Percentiles rank a stretch among this genome's conserved stretches.
phyloP scores from a whole-genome alignment of 1,140 invertebrate genomes.

The Popillia japonica region DNA sequence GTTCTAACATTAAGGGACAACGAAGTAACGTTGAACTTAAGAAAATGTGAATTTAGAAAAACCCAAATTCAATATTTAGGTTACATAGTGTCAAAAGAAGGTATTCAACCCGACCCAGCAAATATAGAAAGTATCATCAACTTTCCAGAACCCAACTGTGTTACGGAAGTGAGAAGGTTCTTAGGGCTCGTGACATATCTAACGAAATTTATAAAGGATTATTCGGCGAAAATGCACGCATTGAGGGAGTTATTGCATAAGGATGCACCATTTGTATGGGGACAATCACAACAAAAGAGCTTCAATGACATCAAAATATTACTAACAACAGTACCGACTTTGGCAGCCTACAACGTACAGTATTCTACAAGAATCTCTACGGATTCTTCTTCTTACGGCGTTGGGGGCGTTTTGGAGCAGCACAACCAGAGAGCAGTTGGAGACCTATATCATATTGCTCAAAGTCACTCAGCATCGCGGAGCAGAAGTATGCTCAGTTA shows the following conservation, averaged over 20 bases:
- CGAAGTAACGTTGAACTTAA: slow-evolving; percentile 23
- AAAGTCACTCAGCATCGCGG: neutral
- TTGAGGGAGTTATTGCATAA: slow-evolving; percentile 2
- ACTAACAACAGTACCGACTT: neutral
- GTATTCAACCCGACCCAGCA: neutral
- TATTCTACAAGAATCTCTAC: neutral
- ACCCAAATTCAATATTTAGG: slow-evolving; percentile 21
- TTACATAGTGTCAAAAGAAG: slow-evolving; percentile 25
- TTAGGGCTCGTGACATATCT: slow-evolving; percentile 58
- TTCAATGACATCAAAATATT: neutral
- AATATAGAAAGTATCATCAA: slow-evolving; percentile 52
- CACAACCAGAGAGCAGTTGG: neutral
- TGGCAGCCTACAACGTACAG: neutral
- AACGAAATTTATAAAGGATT: slow-evolving; percentile 50
- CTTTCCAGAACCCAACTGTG: slow-evolving; percentile 47
- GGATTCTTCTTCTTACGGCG: neutral
- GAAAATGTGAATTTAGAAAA: slow-evolving; percentile 38
- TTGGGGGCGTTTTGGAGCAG: neutral
- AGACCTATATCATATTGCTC: neutral
- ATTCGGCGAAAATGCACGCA: neutral
- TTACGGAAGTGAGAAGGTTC: slow-evolving; percentile 51
- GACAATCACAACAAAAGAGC: neutral
- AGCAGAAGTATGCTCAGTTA: neutral
- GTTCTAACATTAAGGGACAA: neutral
- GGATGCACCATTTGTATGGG: neutral